Evolutionary conservation across 1,140 invertebrate species (phyloP).

Genomic region (Whitmania pigra): DNA sequence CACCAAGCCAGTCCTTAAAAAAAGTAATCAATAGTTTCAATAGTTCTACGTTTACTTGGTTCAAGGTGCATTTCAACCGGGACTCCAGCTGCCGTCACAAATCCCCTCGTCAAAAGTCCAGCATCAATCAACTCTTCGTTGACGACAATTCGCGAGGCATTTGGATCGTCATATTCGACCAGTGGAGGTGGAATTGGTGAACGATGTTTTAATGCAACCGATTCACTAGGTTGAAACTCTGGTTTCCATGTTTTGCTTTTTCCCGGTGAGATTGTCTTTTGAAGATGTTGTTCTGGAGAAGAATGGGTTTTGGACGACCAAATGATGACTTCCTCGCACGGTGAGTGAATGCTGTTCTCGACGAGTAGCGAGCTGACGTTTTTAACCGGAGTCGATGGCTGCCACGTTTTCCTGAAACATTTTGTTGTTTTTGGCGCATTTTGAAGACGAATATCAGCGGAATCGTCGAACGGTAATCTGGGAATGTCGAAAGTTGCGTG

Average conservation of each 20-base stretch:
- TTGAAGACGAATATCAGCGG: not conserved
- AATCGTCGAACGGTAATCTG: not conserved
- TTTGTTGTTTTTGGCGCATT: not conserved
- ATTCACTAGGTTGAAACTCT: not conserved
- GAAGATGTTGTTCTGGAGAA: not conserved
- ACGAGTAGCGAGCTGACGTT: not conserved
- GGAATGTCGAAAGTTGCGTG: not conserved
- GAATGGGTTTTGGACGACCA: slow-evolving; percentile 11
- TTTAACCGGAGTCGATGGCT: not conserved
- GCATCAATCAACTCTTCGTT: slow-evolving; percentile 6
- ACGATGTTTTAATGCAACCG: not conserved
- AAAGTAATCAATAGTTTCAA: no score
- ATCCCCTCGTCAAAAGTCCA: slow-evolving; percentile 3
- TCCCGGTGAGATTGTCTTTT: not conserved
- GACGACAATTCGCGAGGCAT: not conserved
- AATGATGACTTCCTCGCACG: slow-evolving; percentile 14
- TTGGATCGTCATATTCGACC: not conserved
- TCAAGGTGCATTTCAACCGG: slow-evolving; percentile 9
- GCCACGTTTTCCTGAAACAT: not conserved
- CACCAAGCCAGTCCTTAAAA: no score
- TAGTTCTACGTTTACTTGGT: not conserved
- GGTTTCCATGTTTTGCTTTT: not conserved
- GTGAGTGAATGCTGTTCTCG: not conserved
- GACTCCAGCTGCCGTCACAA: slow-evolving; percentile 6
- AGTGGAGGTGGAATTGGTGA: not conserved